Evolutionary conservation across 2,797 vertebrate species (phyloP).

Genomic region (Spinibarbus caldwelli): DNA sequence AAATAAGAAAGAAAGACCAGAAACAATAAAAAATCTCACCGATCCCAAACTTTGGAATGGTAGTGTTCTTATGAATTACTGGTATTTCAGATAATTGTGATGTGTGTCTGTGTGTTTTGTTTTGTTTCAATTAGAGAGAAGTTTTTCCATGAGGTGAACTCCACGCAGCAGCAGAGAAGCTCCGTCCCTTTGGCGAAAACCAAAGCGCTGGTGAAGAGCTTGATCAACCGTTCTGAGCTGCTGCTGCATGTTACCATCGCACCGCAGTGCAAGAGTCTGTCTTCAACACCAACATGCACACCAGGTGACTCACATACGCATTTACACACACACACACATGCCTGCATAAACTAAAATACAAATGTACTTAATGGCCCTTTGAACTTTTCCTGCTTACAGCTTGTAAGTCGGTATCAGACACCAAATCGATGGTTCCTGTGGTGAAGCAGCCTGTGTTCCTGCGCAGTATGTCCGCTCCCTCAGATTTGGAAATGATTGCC

Average conservation of each 20-base stretch:
- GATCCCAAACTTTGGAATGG: background rate
- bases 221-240: slow-evolving; percentile 97
- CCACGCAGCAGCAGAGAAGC: slow-evolving; percentile 80
- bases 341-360: background rate
- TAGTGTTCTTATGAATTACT: no score
- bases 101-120: background rate
- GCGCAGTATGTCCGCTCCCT: slow-evolving; percentile 98
- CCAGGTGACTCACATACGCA: slow-evolving; percentile 27
- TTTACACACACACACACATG: background rate
- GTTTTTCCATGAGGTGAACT: slow-evolving; percentile 95
- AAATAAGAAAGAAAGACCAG: no score
- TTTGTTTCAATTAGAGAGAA: slow-evolving; percentile 85
- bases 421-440: slow-evolving; percentile 87
- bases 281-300: slow-evolving; percentile 56
- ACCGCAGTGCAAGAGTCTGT: slow-evolving; percentile 92
- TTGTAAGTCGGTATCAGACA: slow-evolving; percentile 92
- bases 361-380: background rate
- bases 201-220: slow-evolving; percentile 90
- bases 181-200: slow-evolving; percentile 89
- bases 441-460: slow-evolving; percentile 96
- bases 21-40: background rate
- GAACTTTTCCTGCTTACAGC: slow-evolving; percentile 72
- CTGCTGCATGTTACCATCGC: slow-evolving; percentile 96
- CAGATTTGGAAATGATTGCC: slow-evolving; percentile 98
- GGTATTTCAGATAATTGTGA: background rate